Percentiles rank a stretch among this genome's conserved stretches.
phyloP scores from a whole-genome alignment of 2,888 invertebrate genomes.

The Campoletis raptor region DNA sequence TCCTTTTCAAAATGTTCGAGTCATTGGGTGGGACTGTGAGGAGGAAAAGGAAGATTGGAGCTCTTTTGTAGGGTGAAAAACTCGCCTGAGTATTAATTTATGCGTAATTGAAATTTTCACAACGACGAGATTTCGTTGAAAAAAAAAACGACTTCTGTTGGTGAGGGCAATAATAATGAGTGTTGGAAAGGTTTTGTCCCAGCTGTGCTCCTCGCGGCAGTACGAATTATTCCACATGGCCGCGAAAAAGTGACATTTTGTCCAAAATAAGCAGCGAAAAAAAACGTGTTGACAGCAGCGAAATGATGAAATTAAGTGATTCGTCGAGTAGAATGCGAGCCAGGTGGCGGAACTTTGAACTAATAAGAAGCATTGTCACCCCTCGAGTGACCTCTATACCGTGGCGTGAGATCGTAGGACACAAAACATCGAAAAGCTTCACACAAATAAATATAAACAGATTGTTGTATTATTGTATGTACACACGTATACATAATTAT shows the following conservation, averaged over 20 bases:
- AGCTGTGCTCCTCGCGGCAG: not conserved
- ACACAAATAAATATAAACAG: slow-evolving; percentile 27
- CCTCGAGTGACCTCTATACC: not conserved
- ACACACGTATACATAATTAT: slow-evolving; percentile 41
- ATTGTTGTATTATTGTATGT: slow-evolving; percentile 20
- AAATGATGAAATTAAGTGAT: not conserved
- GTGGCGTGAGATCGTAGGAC: not conserved
- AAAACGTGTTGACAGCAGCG: not conserved
- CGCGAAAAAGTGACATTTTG: slow-evolving; percentile 8
- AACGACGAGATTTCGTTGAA: not conserved
- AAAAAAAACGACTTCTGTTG: not conserved
- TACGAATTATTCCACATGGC: not conserved
- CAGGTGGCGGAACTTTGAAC: slow-evolving; percentile 19
- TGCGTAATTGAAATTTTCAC: not conserved
- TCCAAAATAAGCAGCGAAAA: not conserved
- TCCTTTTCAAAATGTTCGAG: not conserved
- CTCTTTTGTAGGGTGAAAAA: not conserved
- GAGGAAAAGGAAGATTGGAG: not conserved
- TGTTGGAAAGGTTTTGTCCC: not conserved
- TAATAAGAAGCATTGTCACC: not conserved
- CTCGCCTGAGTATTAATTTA: not conserved
- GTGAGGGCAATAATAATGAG: not conserved
- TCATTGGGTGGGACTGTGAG: not conserved
- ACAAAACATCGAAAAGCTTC: slow-evolving; percentile 30
- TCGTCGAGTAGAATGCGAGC: not conserved